phyloP scores from a whole-genome alignment of 2,113 vertebrate genomes.

The Laticauda colubrina region DNA sequence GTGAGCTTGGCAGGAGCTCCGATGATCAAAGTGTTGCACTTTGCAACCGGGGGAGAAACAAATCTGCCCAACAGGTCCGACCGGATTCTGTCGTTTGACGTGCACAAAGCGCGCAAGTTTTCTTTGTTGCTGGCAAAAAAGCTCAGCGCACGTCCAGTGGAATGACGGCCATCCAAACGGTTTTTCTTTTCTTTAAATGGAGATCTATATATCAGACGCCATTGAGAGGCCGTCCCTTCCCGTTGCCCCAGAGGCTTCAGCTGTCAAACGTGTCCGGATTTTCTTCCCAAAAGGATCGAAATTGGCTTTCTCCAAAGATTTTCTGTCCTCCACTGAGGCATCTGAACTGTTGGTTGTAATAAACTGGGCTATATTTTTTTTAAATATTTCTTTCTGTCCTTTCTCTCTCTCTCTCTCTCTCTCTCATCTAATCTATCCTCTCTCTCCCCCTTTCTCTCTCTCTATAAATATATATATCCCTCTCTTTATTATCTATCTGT shows the following conservation, averaged over 20 bases:
- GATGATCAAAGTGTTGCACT: not conserved
- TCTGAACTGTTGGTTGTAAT: not conserved
- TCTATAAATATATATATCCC: too few species aligned
- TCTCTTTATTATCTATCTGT: too few species aligned
- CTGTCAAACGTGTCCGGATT: not conserved
- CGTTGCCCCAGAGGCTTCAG: not conserved
- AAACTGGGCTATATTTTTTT: not conserved
- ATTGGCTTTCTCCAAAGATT: not conserved
- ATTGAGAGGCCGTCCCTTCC: not conserved
- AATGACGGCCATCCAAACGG: not conserved
- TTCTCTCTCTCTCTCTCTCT: too few species aligned
- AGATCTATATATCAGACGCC: not conserved
- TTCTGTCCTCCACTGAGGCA: not conserved
- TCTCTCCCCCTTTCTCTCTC: too few species aligned
- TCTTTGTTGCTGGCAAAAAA: not conserved
- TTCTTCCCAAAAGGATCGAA: not conserved
- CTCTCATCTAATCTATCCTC: too few species aligned
- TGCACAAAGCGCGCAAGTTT: not conserved
- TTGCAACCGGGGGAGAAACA: not conserved
- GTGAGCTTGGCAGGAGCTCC: not conserved
- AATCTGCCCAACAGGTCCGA: not conserved
- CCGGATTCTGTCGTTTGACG: accelerated
- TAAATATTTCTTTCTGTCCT: too few species aligned
- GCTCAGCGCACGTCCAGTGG: accelerated
- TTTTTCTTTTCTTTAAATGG: not conserved